These are phyloP conservation scores for Drosophila nigricruria DNA, from an alignment of 2,888 invertebrate genomes.

Conservation along the genomic window DNA sequence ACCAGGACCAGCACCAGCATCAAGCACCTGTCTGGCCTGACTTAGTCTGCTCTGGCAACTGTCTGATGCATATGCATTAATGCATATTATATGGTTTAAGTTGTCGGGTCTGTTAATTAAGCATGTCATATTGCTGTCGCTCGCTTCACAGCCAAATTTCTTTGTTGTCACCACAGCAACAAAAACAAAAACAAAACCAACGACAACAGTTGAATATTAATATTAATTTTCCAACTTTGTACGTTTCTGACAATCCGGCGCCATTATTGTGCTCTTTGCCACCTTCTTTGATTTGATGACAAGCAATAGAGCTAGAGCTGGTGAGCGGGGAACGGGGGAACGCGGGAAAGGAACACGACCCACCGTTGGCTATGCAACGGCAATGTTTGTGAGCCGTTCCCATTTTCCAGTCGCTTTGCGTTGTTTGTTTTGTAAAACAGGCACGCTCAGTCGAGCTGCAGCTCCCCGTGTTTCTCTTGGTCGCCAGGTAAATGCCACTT, in stretches of 20 bases:
- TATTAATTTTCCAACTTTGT: slow-evolving; percentile 50
- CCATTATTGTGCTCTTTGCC: slow-evolving; percentile 52
- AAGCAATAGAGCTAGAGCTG: slow-evolving; percentile 6
- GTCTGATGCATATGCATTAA: slow-evolving; percentile 35
- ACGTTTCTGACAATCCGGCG: slow-evolving; percentile 31
- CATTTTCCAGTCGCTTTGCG: slow-evolving; percentile 48
- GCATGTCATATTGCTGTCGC: slow-evolving; percentile 29
- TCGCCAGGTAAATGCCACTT: slow-evolving; percentile 77
- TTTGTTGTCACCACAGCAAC: slow-evolving; percentile 43
- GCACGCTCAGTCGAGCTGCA: slow-evolving; percentile 55
- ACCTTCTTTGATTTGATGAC: slow-evolving; percentile 71
- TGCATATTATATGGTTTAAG: slow-evolving; percentile 35
- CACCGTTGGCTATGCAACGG: slow-evolving; percentile 72
- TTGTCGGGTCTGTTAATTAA: slow-evolving; percentile 58
- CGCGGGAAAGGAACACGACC: slow-evolving; percentile 10
- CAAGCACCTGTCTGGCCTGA: slow-evolving; percentile 52
- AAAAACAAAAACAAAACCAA: slow-evolving; percentile 3
- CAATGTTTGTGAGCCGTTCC: slow-evolving; percentile 72
- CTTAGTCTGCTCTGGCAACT: slow-evolving; percentile 1
- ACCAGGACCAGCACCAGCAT: slow-evolving; percentile 23
- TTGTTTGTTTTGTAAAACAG: slow-evolving; percentile 81
- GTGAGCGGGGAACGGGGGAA: not conserved
- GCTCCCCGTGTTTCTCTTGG: slow-evolving; percentile 2
- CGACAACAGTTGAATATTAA: slow-evolving; percentile 49
- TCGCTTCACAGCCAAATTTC: slow-evolving; percentile 11